Evolutionary conservation across 2,113 vertebrate species (phyloP).

Genomic region (Platysteira castanea): DNA sequence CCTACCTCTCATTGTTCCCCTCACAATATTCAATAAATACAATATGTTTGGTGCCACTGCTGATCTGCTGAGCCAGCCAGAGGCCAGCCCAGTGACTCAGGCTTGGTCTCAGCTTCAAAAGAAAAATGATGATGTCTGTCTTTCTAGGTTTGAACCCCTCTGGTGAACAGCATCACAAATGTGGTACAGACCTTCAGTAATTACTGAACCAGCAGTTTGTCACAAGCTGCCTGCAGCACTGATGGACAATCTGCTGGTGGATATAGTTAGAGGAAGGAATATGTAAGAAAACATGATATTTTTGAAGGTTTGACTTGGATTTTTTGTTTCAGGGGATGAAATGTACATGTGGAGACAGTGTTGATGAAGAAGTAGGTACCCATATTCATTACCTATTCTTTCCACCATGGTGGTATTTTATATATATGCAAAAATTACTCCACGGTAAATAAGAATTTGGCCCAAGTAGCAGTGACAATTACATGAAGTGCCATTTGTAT

Average conservation of each 20-base stretch:
- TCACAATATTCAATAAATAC: constrained; percentile 18
- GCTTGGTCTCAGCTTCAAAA: constrained; percentile 7
- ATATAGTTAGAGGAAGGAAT: not conserved
- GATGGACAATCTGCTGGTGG: constrained; percentile 4
- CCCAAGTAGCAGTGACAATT: not conserved
- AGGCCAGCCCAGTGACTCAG: not conserved
- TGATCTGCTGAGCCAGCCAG: constrained; percentile 30
- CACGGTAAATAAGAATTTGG: not conserved
- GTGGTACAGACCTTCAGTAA: constrained; percentile 16
- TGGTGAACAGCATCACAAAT: constrained; percentile 21
- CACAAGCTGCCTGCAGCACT: constrained; percentile 15
- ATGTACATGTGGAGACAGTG: not conserved
- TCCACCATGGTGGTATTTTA: not conserved
- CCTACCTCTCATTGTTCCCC: not conserved
- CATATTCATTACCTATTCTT: not conserved
- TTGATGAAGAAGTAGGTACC: not conserved
- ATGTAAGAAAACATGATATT: not conserved
- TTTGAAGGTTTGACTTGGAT: not conserved
- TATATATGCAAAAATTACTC: not conserved
- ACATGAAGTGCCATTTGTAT: not conserved
- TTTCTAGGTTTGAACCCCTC: constrained; percentile 28
- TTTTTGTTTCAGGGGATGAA: not conserved
- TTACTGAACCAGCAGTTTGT: constrained; percentile 47
- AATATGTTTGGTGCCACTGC: constrained; percentile 10
- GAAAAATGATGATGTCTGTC: constrained; percentile 5